These are phyloP conservation scores for Pseudorhombus dupliciocellatus DNA, from an alignment of 2,113 vertebrate species.

Conservation along the genomic window DNA sequence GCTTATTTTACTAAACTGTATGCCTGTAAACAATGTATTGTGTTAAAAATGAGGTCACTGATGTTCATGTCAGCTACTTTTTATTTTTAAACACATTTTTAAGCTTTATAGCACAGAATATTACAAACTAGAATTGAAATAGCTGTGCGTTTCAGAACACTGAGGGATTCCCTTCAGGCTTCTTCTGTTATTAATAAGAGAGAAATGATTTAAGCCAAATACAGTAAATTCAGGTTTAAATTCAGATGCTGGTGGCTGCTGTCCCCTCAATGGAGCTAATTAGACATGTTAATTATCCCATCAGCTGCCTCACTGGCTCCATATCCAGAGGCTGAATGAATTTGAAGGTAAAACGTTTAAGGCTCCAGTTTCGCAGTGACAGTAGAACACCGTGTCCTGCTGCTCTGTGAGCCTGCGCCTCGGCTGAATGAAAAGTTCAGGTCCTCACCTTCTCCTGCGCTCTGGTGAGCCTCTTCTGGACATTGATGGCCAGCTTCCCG, in stretches of 20 bases:
- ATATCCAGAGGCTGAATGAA: neutral
- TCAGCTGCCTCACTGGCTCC: neutral
- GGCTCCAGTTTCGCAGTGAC: conserved; percentile 45
- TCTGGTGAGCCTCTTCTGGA: conserved; percentile 94
- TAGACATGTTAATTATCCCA: neutral
- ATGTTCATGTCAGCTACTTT: no score
- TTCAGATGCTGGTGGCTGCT: neutral
- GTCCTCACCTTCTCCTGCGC: conserved; percentile 94
- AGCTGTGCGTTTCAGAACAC: no score
- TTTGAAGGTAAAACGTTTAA: neutral
- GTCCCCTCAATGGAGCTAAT: neutral
- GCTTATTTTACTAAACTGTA: no score
- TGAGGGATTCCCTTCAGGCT: no score
- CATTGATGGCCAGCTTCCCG: conserved; percentile 93
- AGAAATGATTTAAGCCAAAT: no score
- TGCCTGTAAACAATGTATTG: no score
- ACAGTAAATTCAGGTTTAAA: neutral
- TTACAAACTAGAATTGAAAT: no score
- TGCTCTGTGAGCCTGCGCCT: conserved; percentile 1
- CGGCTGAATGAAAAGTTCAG: neutral
- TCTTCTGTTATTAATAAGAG: no score
- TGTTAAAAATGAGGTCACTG: no score
- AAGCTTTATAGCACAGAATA: no score
- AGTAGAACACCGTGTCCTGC: conserved; percentile 30
- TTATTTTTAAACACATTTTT: no score